A percentile compares a stretch with the other conserved stretches of the same genome.
These are phyloP conservation scores for Ptycholaimellus sp. DNA, from an alignment of 2,888 invertebrate genomes.

Conservation along the genomic window DNA sequence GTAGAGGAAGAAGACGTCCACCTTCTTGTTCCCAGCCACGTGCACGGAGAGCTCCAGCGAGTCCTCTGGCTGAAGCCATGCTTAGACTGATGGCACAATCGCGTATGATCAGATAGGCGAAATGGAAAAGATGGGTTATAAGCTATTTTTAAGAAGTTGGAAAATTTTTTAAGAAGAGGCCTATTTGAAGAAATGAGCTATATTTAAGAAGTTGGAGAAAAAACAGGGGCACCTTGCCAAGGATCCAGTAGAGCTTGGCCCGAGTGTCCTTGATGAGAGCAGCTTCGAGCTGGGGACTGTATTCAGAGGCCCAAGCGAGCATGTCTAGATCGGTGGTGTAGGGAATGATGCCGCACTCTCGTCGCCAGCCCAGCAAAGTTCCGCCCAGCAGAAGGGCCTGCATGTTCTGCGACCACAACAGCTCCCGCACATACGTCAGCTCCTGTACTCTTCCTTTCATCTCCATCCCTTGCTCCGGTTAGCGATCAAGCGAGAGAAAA, in stretches of 20 bases:
- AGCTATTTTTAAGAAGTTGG: no score
- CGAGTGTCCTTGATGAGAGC: background rate
- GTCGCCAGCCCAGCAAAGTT: slow-evolving; percentile 3
- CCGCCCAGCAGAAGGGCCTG: background rate
- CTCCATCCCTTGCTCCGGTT: no score
- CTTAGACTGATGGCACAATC: no score
- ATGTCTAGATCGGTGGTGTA: slow-evolving; percentile 7
- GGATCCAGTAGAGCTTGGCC: slow-evolving; percentile 4
- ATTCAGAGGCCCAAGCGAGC: slow-evolving; percentile 3
- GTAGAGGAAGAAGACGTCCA: slow-evolving; percentile 6
- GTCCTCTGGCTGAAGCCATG: slow-evolving; percentile 6
- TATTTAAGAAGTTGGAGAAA: no score
- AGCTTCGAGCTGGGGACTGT: background rate
- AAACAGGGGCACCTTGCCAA: no score
- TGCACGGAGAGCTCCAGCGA: slow-evolving; percentile 7
- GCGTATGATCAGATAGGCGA: no score
- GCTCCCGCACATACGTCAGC: background rate
- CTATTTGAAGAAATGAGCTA: no score
- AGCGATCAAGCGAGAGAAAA: no score
- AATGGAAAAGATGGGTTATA: no score
- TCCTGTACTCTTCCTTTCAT: no score
- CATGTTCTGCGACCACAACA: background rate
- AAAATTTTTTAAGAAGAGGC: no score
- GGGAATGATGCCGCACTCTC: slow-evolving; percentile 7
- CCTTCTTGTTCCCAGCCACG: background rate